These are phyloP conservation scores for Andrena praecox DNA, from an alignment of 2,888 invertebrate genomes.

Conservation along the genomic window DNA sequence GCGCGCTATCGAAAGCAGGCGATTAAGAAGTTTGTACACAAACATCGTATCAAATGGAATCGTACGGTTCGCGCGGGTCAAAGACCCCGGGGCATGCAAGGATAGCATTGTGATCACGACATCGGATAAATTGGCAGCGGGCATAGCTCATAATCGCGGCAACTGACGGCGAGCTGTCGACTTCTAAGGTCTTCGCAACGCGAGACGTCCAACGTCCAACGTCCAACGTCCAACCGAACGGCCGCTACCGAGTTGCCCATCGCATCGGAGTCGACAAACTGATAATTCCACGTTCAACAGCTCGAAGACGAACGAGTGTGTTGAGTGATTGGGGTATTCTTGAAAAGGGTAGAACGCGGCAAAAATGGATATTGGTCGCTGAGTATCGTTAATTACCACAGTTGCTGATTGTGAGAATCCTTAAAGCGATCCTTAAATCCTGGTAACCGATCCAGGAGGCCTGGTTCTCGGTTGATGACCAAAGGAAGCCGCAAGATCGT, in stretches of 20 bases:
- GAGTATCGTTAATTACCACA: neutral
- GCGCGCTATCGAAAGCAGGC: neutral
- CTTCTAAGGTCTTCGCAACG: constrained; percentile 47
- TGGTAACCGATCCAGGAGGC: neutral
- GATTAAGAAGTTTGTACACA: constrained; percentile 3
- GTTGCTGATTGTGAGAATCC: neutral
- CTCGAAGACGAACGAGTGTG: neutral
- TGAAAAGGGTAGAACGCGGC: neutral
- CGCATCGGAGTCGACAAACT: neutral
- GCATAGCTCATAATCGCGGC: constrained; percentile 53
- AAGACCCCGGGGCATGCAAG: constrained; percentile 29
- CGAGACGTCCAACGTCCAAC: too few relatives aligned
- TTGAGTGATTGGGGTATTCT: neutral
- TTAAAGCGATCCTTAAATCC: neutral
- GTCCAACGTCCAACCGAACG: constrained; percentile 22
- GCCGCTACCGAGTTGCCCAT: neutral
- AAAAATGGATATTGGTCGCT: neutral
- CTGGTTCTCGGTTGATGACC: neutral
- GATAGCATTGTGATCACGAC: constrained; percentile 39
- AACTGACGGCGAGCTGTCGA: constrained; percentile 38
- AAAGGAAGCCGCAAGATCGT: neutral
- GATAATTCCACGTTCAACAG: neutral
- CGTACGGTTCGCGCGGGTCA: constrained; percentile 19
- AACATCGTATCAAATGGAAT: constrained; percentile 17
- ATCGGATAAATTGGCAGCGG: constrained; percentile 51